Conservation (phyloP, 2,888 invertebrate genomes). For the Noctua pronuba region DNA sequence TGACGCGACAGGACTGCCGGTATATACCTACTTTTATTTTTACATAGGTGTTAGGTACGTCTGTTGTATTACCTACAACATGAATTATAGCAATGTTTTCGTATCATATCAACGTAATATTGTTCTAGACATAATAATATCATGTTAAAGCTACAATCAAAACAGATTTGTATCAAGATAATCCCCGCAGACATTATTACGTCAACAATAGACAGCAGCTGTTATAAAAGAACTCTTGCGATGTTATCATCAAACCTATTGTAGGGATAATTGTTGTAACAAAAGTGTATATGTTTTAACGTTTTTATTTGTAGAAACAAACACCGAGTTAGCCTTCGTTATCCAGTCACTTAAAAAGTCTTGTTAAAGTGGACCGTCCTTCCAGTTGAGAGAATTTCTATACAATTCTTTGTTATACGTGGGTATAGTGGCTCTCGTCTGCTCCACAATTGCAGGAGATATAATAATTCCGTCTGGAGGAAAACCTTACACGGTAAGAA, state of each 20-base stretch:
- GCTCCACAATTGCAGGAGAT: conserved; percentile 62
- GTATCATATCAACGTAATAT: conserved; percentile 1
- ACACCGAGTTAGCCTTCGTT: conserved; percentile 65
- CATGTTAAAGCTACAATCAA: conserved; percentile 9
- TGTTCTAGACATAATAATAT: conserved; percentile 9
- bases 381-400: conserved; percentile 63
- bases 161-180: conserved; percentile 22
- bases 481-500: conserved; percentile 56
- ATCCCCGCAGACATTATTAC: conserved; percentile 14
- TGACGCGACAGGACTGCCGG: conserved; percentile 63
- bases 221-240: conserved; percentile 1
- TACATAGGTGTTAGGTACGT: conserved; percentile 43
- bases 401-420: conserved; percentile 64
- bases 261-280: conserved; percentile 26
- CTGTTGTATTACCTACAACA: neutral
- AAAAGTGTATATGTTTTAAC: conserved; percentile 23
- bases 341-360: conserved; percentile 66
- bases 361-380: conserved; percentile 67
- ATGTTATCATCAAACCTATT: conserved; percentile 41
- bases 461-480: conserved; percentile 57
- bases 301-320: conserved; percentile 58
- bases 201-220: conserved; percentile 29
- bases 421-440: conserved; percentile 64
- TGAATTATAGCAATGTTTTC: conserved; percentile 30
- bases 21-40: conserved; percentile 63